Percentiles rank a stretch among this genome's conserved stretches.
These are phyloP conservation scores for Smutsia gigantea DNA, from an alignment of 2,797 vertebrate genomes.

Conservation along the genomic window DNA sequence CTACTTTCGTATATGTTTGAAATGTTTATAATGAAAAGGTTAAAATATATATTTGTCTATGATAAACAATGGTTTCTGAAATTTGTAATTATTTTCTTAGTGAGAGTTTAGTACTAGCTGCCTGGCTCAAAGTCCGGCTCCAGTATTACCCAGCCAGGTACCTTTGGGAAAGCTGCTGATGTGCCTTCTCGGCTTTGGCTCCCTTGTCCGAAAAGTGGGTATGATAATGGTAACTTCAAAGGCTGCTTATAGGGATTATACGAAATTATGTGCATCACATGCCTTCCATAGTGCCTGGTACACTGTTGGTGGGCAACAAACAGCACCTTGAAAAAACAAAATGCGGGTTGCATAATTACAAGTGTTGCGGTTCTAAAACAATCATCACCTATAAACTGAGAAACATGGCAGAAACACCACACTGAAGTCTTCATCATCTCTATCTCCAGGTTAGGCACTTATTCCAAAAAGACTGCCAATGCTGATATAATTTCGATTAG, in stretches of 20 bases:
- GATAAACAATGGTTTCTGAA: slow-evolving; percentile 26
- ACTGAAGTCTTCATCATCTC: not conserved
- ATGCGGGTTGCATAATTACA: not conserved
- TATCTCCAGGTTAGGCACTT: slow-evolving; percentile 6
- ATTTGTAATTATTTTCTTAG: slow-evolving; percentile 29
- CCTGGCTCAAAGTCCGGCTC: slow-evolving; percentile 1
- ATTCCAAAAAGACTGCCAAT: not conserved
- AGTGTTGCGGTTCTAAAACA: slow-evolving; percentile 46
- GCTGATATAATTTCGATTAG: slow-evolving; percentile 20
- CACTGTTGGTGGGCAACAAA: not conserved
- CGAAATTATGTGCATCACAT: not conserved
- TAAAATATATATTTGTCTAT: not conserved
- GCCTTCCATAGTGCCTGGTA: not conserved
- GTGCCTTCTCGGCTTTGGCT: not conserved
- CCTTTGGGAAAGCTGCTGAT: not conserved
- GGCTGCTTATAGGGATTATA: not conserved
- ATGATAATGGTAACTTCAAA: not conserved
- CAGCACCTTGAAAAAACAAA: slow-evolving; percentile 21
- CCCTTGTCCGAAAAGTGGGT: slow-evolving; percentile 3
- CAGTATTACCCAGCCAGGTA: not conserved
- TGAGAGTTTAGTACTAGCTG: not conserved
- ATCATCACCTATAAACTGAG: not conserved
- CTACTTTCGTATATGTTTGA: slow-evolving; percentile 42
- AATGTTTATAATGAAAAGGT: not conserved
- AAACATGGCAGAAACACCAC: slow-evolving; percentile 56